Percentiles rank a stretch among this genome's conserved stretches.
phyloP scores from a whole-genome alignment of 2,797 vertebrate species.

The Uromys caudimaculatus region DNA sequence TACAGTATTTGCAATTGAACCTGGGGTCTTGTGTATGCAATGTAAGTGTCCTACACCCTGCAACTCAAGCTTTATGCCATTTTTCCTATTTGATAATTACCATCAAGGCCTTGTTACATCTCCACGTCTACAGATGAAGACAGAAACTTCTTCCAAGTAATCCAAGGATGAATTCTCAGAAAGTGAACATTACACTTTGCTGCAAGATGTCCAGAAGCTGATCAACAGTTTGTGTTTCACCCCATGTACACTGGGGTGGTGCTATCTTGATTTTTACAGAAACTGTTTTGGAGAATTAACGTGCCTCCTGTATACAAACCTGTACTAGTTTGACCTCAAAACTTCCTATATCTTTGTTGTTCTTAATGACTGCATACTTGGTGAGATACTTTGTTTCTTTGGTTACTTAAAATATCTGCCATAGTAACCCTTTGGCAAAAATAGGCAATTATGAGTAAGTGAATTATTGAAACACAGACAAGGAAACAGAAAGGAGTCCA shows the following conservation, averaged over 20 bases:
- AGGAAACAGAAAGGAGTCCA: not conserved
- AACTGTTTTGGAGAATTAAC: conserved; percentile 27
- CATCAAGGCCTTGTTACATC: not conserved
- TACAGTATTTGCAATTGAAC: not conserved
- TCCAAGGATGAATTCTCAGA: not conserved
- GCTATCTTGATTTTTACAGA: conserved; percentile 6
- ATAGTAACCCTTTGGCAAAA: not conserved
- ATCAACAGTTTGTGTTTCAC: conserved; percentile 5
- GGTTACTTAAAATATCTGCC: conserved; percentile 1
- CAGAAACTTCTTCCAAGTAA: not conserved
- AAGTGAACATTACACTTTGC: conserved; percentile 1
- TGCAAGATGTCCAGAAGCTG: conserved; percentile 14
- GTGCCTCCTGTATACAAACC: not conserved
- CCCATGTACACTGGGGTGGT: not conserved
- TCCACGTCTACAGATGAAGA: not conserved
- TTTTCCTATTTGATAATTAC: not conserved
- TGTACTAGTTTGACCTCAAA: conserved; percentile 7
- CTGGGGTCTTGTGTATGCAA: not conserved
- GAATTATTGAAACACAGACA: not conserved
- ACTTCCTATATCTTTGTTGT: not conserved
- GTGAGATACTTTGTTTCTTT: not conserved
- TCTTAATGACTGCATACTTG: not conserved
- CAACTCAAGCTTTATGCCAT: not conserved
- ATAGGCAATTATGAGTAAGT: not conserved
- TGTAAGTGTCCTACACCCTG: no score